phyloP scores from a whole-genome alignment of 1,140 invertebrate species.

The Drosophila athabasca region DNA sequence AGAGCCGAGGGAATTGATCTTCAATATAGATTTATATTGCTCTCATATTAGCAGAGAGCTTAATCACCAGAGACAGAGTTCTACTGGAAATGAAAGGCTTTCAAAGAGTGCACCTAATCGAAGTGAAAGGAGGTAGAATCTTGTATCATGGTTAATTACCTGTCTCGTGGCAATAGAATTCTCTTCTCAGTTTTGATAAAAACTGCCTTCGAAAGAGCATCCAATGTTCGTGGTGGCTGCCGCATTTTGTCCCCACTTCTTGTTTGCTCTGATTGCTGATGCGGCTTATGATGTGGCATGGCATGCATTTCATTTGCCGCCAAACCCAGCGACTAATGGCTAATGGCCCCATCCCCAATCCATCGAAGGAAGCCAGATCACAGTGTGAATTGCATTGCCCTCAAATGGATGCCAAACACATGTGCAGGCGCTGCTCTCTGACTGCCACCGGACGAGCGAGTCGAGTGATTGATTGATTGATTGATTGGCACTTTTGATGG shows the following conservation, averaged over 20 bases:
- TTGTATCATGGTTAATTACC: too few species aligned
- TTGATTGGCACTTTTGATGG: constrained; percentile 75
- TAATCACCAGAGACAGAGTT: not conserved
- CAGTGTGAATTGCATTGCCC: constrained; percentile 40
- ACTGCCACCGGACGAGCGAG: not conserved
- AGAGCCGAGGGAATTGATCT: constrained; percentile 43
- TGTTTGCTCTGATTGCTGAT: constrained; percentile 53
- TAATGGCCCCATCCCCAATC: constrained; percentile 4
- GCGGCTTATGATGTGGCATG: constrained; percentile 39
- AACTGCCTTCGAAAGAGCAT: constrained; percentile 12
- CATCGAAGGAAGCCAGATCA: constrained; percentile 16
- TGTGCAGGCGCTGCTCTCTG: constrained; percentile 23
- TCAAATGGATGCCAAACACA: constrained; percentile 43
- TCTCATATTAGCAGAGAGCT: not conserved
- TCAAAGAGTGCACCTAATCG: too few species aligned
- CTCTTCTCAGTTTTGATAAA: too few species aligned
- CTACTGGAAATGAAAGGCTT: too few species aligned
- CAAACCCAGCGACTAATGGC: constrained; percentile 31
- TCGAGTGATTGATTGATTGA: constrained; percentile 46
- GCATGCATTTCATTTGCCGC: constrained; percentile 58
- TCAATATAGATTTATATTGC: constrained; percentile 22
- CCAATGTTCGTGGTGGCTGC: not conserved
- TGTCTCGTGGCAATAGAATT: not conserved
- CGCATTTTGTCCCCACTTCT: constrained; percentile 8
- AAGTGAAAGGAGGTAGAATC: not conserved